Base-by-base conservation (phyloP, 2,113 vertebrate species). In the Coptodon rendalli region DNA sequence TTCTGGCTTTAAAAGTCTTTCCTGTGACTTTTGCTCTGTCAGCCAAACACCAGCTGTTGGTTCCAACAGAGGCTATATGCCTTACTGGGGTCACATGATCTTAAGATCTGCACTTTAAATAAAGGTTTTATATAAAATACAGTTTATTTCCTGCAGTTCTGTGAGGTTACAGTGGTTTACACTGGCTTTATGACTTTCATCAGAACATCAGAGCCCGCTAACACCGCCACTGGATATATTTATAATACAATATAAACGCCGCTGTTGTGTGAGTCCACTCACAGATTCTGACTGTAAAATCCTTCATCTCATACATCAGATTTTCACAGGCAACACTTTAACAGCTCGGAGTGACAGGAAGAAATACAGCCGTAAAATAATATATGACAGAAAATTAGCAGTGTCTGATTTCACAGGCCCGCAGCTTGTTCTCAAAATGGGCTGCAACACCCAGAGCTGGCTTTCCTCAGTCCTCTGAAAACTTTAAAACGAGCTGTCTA, bases 401-500 rank as follows among this genome's bases (percentile, higher is more conserved):
- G 22, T 36, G 87, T 90, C 76, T 17, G 82, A 88, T 66, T 84
- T 91, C 86, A 85, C 73, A 80, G 53, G 40, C 57, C 29, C 1
- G 16, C 6, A 43, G 45, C 80, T 87, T 79, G 38, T 68, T 87
- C 76, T 78, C 57, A 87, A 91, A 94, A 94, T 73, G 86, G 52
- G 89, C 92, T 85, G 93, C 91, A 94, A 95, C 95, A 94, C 66
- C 78, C 79, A 19, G 63, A 11, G 38, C 88, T 2, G 91, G 80
- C 59, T 91, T 87, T 92, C 92, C 80, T 71, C 90, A 86, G 52
- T 80, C 89, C 91, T 91, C 61, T 82, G 91, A 93, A 91, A 96
- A 96, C 91, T 95, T 95, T 94, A 92, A 93, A 94, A 96, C 81
- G 73, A 95, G 94, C 94, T 87, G 95, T 95, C 93, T 95, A 84